Base-by-base conservation (phyloP, 1,140 invertebrate species). In the Trissolcus basalis region DNA sequence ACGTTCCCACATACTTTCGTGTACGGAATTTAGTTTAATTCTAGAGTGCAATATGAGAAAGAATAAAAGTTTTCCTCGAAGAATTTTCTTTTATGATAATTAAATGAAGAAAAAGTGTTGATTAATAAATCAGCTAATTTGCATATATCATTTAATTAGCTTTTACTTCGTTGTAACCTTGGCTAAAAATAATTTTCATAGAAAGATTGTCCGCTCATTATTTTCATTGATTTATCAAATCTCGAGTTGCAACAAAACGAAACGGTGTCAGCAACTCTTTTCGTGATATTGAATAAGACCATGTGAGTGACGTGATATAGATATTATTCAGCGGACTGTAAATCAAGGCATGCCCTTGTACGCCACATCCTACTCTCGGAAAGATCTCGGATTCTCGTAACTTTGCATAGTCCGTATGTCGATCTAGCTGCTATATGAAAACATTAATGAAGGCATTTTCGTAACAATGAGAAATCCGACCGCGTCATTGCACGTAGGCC, bases 331-430 rank as follows among this genome's bases (percentile, higher is more conserved):
- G 41, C 67, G 36, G 6, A 47, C 39, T 67, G 61, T 71, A 77
- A 71, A 77, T 77, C 65, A 67, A 72, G 63, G 58, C 68, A 53
- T 63, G 68, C 44, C 68, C 74, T 77, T 77, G 74, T 36, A 47
- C 51, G 44, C 45, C 56, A 67, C 74, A 65, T 71, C 68, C 68
- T 71, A 77, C 74, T 63, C 68, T 68, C 44, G 51, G 19, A 55
- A 15, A 71, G 56, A 72, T 63, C 68, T 67, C 68, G 63, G 58
- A 41, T 68, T 71, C 56, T 68, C 53, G 63, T 72, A 49, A 55
- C 61, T 72, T 72, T 72, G 74, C 74, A 77, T 77, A 71, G 51
- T 77, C 68, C 51, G 68, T 63, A 56, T 59, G 74, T 58, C 63
- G 51, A 77, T 72, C 68, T 71, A 68, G 51, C 51, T 44, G 59